Evolutionary conservation across 2,888 invertebrate genomes (phyloP).

Genomic region (Gonocerus acuteangulatus): DNA sequence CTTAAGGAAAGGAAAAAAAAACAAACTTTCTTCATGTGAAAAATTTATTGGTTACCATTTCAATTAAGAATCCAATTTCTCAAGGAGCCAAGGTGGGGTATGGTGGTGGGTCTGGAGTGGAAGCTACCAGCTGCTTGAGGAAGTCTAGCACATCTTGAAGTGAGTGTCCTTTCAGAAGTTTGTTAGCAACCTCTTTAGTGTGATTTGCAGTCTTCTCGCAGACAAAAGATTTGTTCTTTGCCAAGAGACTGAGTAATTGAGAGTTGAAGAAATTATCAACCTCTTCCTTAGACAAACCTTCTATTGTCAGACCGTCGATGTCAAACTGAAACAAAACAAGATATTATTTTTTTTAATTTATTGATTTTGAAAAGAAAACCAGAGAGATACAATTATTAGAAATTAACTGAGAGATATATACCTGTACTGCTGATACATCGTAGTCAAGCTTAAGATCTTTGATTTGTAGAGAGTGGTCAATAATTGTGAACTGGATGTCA

Average conservation of each 20-base stretch:
- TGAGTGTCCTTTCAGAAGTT: constrained; percentile 24
- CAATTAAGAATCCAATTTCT: no score
- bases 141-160: constrained; percentile 24
- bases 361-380: neutral
- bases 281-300: constrained; percentile 27
- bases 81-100: constrained; percentile 4
- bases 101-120: constrained; percentile 13
- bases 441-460: constrained; percentile 25
- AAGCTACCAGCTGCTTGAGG: constrained; percentile 21
- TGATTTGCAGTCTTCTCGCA: constrained; percentile 18
- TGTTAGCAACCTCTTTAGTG: constrained; percentile 24
- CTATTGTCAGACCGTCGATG: constrained; percentile 18
- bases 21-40: no score
- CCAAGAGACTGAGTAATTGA: constrained; percentile 18
- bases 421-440: constrained; percentile 20
- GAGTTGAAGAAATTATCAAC: constrained; percentile 25
- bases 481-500: constrained; percentile 20
- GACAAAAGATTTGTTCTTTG: constrained; percentile 23
- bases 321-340: constrained; percentile 18
- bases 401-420: no score
- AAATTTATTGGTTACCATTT: no score
- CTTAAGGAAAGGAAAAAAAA: no score
- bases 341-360: neutral
- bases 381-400: neutral
- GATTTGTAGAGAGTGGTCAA: constrained; percentile 26